Evolutionary conservation across 2,888 invertebrate genomes (phyloP).

Genomic region (Pomacea canaliculata): DNA sequence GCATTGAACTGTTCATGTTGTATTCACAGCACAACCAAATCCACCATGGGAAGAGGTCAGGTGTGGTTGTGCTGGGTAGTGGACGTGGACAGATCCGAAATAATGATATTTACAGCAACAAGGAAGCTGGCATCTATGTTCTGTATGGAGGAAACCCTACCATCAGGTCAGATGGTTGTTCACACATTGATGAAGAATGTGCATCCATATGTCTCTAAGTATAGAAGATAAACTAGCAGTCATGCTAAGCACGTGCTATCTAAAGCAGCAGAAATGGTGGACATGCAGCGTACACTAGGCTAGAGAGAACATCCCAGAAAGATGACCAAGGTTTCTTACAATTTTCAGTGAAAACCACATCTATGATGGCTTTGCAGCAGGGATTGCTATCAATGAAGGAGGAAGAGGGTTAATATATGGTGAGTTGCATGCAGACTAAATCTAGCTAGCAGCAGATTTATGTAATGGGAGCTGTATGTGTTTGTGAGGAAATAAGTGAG

Average conservation of each 20-base stretch:
- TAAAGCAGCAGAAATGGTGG: too few species aligned
- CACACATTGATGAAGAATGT: too few species aligned
- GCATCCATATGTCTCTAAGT: too few species aligned
- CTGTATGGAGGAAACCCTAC: constrained; percentile 63
- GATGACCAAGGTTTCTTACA: background rate
- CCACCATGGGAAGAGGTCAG: constrained; percentile 65
- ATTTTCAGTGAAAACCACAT: constrained; percentile 59
- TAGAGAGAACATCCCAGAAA: too few species aligned
- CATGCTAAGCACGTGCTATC: too few species aligned
- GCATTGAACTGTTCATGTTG: too few species aligned
- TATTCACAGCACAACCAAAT: constrained; percentile 59
- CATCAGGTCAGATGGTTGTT: constrained; percentile 44
- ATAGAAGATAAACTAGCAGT: too few species aligned
- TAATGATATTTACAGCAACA: constrained; percentile 64
- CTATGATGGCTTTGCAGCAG: constrained; percentile 62
- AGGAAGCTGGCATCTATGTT: constrained; percentile 64
- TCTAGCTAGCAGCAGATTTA: background rate
- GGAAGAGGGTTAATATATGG: constrained; percentile 60
- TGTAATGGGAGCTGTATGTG: background rate
- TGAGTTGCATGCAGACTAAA: constrained; percentile 31
- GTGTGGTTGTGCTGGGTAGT: constrained; percentile 62
- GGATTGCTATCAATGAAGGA: constrained; percentile 62
- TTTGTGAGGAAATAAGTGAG: too few species aligned
- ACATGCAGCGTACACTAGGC: too few species aligned
- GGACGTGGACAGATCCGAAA: constrained; percentile 60